A percentile compares a stretch with the other conserved stretches of the same genome.
Evolutionary conservation across 2,888 invertebrate species (phyloP).

Genomic region (Oscheius sp.): DNA sequence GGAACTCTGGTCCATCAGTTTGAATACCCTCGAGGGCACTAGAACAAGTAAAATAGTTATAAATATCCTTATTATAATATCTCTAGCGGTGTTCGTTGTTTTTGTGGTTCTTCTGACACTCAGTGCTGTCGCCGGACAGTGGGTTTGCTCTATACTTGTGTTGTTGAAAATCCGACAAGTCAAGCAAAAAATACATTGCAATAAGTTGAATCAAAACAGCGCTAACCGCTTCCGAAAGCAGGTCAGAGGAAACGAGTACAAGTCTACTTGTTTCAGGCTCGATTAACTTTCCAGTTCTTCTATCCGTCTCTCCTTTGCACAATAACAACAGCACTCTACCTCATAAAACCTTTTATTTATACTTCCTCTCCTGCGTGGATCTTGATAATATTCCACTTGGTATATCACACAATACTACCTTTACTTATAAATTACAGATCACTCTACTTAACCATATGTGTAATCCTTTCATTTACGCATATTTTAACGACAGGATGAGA

Average conservation of each 20-base stretch:
- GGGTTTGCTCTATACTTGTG: slow-evolving; percentile 63
- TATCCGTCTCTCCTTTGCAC: slow-evolving; percentile 67
- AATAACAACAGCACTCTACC: slow-evolving; percentile 61
- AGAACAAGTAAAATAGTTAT: slow-evolving; percentile 21
- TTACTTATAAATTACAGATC: slow-evolving; percentile 45
- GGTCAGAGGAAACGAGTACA: slow-evolving; percentile 39
- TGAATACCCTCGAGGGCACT: slow-evolving; percentile 31
- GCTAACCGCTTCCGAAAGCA: slow-evolving; percentile 67
- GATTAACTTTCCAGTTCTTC: slow-evolving; percentile 67
- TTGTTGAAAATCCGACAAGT: slow-evolving; percentile 64
- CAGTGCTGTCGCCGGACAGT: slow-evolving; percentile 53
- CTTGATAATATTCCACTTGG: slow-evolving; percentile 59
- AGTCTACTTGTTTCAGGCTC: slow-evolving; percentile 63
- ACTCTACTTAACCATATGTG: slow-evolving; percentile 64
- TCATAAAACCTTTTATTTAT: slow-evolving; percentile 59
- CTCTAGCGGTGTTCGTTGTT: slow-evolving; percentile 50
- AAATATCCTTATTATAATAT: neutral
- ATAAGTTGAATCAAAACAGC: slow-evolving; percentile 67
- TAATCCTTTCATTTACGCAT: slow-evolving; percentile 68
- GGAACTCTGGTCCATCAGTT: slow-evolving; percentile 63
- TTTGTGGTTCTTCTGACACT: slow-evolving; percentile 49
- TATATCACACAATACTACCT: slow-evolving; percentile 27
- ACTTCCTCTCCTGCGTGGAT: slow-evolving; percentile 45
- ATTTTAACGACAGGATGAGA: slow-evolving; percentile 68
- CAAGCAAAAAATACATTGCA: slow-evolving; percentile 64